phyloP scores from a whole-genome alignment of 2,113 vertebrate genomes.

The Serilophus lunatus region DNA sequence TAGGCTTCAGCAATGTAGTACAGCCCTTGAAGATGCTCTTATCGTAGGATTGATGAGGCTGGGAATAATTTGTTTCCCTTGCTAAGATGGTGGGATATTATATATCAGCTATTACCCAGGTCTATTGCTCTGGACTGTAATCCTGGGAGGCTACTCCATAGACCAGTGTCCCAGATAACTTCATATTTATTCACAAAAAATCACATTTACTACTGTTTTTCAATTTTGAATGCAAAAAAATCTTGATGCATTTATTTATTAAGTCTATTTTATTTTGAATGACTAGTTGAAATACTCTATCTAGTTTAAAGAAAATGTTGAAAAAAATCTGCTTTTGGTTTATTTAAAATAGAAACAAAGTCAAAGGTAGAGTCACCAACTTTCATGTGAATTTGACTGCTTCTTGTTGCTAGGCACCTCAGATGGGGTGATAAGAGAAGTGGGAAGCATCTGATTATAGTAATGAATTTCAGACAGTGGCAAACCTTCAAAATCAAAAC shows the following conservation, averaged over 20 bases:
- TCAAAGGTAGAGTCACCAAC: not conserved
- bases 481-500: conserved; percentile 24
- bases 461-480: not conserved
- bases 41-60: not conserved
- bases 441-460: not conserved
- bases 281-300: not conserved
- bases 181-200: not conserved
- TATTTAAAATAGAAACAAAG: not conserved
- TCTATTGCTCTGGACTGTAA: not conserved
- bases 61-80: not conserved
- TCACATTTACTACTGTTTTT: not conserved
- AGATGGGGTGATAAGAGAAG: not conserved
- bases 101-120: not conserved
- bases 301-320: not conserved
- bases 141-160: not conserved
- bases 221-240: not conserved
- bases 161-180: not conserved
- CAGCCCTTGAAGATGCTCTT: not conserved
- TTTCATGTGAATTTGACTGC: not conserved
- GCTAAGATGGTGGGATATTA: not conserved
- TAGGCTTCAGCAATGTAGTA: not conserved
- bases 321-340: not conserved
- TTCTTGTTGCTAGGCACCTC: not conserved
- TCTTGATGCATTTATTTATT: not conserved
- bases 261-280: not conserved